Evolutionary conservation across 1,140 invertebrate species (phyloP), one percentile per base, ranked within the genome.

Genomic region (Batillaria attramentaria): DNA sequence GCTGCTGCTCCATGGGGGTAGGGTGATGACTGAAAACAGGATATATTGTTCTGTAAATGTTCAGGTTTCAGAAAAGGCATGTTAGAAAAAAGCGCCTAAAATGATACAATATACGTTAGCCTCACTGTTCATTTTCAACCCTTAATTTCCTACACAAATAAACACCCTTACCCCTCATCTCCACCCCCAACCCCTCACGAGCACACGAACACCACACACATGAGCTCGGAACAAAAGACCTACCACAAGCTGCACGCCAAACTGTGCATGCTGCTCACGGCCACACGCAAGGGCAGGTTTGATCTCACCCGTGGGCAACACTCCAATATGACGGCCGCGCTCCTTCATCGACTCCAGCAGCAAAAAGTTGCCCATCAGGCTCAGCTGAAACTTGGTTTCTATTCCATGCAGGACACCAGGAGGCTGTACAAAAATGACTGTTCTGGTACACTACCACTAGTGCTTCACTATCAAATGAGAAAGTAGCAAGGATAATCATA

Each of bases 241-340:
- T 80, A 90, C 89, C 46, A 89, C 72, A 18, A 89, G 79, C 46
- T 84, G 76, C 28, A 89, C 83, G 24, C 84, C 88, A 84, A 90
- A 89, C 72, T 86, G 83, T 28, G 86, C 83, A 66, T 87, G 79
- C 16, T 79, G 66, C 39, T 89, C 88, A 69, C 78, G 81, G 0
- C 85, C 81, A 43, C 84, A 86, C 13, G 86, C 85, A 20, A 86
- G 20, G 1, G 88, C 88, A 6, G 88, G 82, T 54, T 90, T 90
- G 13, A 90, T 60, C 24, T 84, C 54, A 18, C 89, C 89, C 68
- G 78, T 81, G 13, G 81, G 78, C 37, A 89, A 39, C 18, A 90
- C 79, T 18, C 87, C 89, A 18, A 90, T 66, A 78, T 87, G 77
- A 13, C 80, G 70, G 1, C 82, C 83, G 28, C 75, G 68, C 62